Conservation (phyloP, 1,140 invertebrate species). For the Scaptomyza pallida region DNA sequence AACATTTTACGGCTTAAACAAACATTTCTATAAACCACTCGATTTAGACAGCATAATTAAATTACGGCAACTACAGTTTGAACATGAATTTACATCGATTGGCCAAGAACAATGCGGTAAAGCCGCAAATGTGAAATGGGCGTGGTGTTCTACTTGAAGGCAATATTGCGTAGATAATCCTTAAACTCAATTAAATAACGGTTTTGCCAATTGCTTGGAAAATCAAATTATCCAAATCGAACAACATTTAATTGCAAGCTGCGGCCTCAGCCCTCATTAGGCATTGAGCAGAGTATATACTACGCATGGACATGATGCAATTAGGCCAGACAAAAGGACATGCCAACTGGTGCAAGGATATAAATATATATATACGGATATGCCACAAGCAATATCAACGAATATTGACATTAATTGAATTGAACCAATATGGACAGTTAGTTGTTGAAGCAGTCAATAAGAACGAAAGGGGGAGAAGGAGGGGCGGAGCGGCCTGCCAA, state of each 20-base stretch:
- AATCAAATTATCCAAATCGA: conserved; percentile 11
- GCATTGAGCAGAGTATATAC: conserved; percentile 8
- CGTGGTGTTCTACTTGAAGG: not conserved
- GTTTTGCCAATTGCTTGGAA: not conserved
- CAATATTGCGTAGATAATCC: not conserved
- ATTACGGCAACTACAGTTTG: no score
- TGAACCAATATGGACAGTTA: conserved; percentile 69
- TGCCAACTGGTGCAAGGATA: conserved; percentile 48
- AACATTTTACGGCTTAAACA: no score
- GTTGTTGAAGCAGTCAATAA: conserved; percentile 52
- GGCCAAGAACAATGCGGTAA: not conserved
- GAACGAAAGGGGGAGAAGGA: not conserved
- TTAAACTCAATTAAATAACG: conserved; percentile 26
- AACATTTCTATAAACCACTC: no score
- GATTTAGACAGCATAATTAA: not conserved
- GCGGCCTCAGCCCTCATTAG: conserved; percentile 58
- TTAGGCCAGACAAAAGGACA: conserved; percentile 45
- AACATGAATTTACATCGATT: not conserved
- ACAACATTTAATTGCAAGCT: conserved; percentile 50
- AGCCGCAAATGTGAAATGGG: not conserved
- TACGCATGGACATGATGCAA: conserved; percentile 33
- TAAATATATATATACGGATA: conserved; percentile 22
- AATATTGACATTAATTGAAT: conserved; percentile 73
- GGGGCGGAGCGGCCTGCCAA: conserved; percentile 16
- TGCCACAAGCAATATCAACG: conserved; percentile 18